Evolutionary conservation across 2,113 vertebrate genomes (phyloP).

Genomic region (Ursus arctos): DNA sequence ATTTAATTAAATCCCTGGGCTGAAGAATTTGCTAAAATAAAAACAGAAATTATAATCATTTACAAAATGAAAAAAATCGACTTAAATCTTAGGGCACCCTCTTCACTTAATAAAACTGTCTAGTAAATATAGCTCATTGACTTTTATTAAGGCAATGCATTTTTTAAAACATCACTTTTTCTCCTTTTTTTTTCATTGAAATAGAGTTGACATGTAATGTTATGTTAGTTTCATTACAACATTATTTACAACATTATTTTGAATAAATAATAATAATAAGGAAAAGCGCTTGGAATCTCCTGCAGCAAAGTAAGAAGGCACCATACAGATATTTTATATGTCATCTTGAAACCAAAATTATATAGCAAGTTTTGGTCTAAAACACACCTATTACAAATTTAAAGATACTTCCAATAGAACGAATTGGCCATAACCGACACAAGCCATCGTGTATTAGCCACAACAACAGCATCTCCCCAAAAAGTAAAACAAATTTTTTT

Average conservation of each 20-base stretch:
- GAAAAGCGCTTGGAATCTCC: neutral
- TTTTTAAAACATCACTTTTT: constrained; percentile 14
- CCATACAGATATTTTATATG: neutral
- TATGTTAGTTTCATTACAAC: neutral
- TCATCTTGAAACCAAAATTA: constrained; percentile 43
- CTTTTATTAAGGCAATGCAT: constrained; percentile 5
- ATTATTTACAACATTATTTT: constrained; percentile 46
- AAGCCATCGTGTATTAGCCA: neutral
- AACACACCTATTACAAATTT: constrained; percentile 46
- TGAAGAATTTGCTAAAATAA: constrained; percentile 47
- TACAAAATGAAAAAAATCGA: constrained; percentile 31
- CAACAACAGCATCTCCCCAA: neutral
- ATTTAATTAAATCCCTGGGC: constrained; percentile 49
- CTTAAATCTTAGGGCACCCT: constrained; percentile 10
- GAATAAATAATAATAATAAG: constrained; percentile 57
- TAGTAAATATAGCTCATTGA: constrained; percentile 35
- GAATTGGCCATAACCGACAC: neutral
- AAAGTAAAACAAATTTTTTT: neutral
- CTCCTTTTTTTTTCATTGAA: neutral
- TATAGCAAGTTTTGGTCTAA: neutral
- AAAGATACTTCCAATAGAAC: neutral
- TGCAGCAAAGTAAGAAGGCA: neutral
- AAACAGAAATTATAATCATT: constrained; percentile 59
- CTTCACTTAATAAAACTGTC: constrained; percentile 37
- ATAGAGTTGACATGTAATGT: neutral